These are phyloP conservation scores for Rutilus rutilus DNA, from an alignment of 2,113 vertebrate species.

Conservation along the genomic window DNA sequence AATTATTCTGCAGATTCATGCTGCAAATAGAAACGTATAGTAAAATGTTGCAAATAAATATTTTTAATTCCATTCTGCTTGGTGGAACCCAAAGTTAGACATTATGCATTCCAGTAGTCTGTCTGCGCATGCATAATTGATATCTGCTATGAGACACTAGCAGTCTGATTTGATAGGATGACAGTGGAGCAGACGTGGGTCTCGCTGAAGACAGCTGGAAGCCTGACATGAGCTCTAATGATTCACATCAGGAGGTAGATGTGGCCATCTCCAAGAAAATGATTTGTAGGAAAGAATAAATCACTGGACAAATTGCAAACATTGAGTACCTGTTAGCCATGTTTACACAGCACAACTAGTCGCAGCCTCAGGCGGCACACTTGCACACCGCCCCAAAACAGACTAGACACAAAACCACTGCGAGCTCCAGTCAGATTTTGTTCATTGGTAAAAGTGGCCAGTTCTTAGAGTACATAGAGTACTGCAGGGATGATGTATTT, in stretches of 20 bases:
- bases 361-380: not conserved
- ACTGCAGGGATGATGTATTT: not conserved
- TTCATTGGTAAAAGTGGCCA: not conserved
- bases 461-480: not conserved
- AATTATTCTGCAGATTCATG: not conserved
- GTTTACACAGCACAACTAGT: not conserved
- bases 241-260: conserved; percentile 28
- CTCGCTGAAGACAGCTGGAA: conserved; percentile 54
- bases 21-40: not conserved
- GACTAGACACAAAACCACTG: not conserved
- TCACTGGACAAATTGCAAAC: conserved; percentile 19
- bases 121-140: conserved; percentile 67
- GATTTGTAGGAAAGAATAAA: not conserved
- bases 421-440: not conserved
- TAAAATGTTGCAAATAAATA: conserved; percentile 39
- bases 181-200: conserved; percentile 50
- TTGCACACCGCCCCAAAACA: not conserved
- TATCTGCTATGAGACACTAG: conserved; percentile 56
- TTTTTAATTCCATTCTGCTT: conserved; percentile 60
- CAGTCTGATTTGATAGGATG: conserved; percentile 52
- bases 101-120: conserved; percentile 41
- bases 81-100: conserved; percentile 49
- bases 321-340: not conserved
- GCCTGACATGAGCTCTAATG: conserved; percentile 58
- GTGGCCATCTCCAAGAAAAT: not conserved